Evolutionary conservation across 2,888 invertebrate genomes (phyloP), one percentile per base, ranked within the genome.

Genomic region (Andrena camellia): DNA sequence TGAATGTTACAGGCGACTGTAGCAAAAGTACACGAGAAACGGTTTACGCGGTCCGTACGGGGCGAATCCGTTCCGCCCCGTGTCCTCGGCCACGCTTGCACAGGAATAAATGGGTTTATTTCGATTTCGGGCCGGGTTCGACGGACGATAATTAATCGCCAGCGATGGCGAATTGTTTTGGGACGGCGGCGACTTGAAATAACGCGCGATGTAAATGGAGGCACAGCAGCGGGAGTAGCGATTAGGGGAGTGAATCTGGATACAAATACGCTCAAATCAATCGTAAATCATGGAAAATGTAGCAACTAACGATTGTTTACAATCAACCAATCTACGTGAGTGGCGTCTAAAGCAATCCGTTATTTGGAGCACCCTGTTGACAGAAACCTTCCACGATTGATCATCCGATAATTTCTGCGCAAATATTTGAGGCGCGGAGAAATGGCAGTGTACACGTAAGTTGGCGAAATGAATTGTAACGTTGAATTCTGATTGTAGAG

Each of bases 261-360:
- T 52, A 54, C 60, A 54, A 71, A 57, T 29, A 69, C 60, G n/a
- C 29, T n/a, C 13, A 33, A 57, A 68, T 68, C 63, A 57, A 74
- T 78, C 62, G 66, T 67, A 67, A 67, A 67, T 73, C 66, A 67
- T 54, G 42, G 67, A 42, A 48, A 52, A 63, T 74, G 63, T 63
- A 48, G 48, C 48, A 23, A 54, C 67, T 63, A 78, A 74, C 68
- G 60, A 69, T 74, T 74, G 52, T 78, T 74, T 68, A 54, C 68
- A 23, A 23, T 63, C 57, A n/a, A 33, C 29, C 60, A 31, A 60
- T 20, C 23, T 63, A 42, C 72, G 63, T 72, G 63, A 54, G 66
- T 54, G 17, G 57, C 10, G 17, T 57, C 6, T 54, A 17, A 17
- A 52, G 35, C 63, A 20, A 29, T 20, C 42, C 42, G 26, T 71